These are phyloP conservation scores for Pachyuromys duprasi DNA, from an alignment of 2,797 vertebrate genomes.

Conservation along the genomic window DNA sequence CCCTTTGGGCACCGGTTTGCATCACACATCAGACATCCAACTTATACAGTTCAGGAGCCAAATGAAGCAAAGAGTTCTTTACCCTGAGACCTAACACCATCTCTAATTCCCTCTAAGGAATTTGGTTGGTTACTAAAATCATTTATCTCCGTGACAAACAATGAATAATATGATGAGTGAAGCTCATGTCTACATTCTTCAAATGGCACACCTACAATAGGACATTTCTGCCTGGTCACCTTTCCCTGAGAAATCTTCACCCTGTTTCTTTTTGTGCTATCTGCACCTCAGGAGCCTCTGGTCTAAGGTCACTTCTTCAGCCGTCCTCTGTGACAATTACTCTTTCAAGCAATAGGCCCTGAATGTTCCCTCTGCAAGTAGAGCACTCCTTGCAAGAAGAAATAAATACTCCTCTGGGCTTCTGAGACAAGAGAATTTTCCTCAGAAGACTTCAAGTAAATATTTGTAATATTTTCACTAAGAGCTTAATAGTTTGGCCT, in stretches of 20 bases:
- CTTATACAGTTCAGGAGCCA: neutral
- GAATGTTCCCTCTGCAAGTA: constrained; percentile 12
- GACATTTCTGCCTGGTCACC: neutral
- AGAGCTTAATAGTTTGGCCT: neutral
- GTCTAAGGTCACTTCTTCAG: neutral
- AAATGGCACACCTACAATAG: neutral
- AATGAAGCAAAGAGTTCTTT: neutral
- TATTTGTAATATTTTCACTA: constrained; percentile 52
- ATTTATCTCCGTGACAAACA: neutral
- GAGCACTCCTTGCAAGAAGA: neutral
- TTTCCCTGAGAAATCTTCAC: constrained; percentile 23
- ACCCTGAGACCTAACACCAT: neutral
- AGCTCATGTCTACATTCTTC: neutral
- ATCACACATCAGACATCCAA: neutral
- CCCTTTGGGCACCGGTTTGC: neutral
- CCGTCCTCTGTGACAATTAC: neutral
- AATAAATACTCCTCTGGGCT: constrained; percentile 8
- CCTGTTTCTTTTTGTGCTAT: neutral
- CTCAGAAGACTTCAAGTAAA: constrained; percentile 36
- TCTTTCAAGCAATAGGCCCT: constrained; percentile 11
- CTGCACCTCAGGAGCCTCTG: neutral
- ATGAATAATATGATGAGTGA: neutral
- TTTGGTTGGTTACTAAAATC: neutral
- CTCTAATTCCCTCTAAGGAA: neutral
- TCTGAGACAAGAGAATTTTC: constrained; percentile 37